Evolutionary conservation across 1,140 invertebrate genomes (phyloP).

Genomic region (Amyelois transitella): DNA sequence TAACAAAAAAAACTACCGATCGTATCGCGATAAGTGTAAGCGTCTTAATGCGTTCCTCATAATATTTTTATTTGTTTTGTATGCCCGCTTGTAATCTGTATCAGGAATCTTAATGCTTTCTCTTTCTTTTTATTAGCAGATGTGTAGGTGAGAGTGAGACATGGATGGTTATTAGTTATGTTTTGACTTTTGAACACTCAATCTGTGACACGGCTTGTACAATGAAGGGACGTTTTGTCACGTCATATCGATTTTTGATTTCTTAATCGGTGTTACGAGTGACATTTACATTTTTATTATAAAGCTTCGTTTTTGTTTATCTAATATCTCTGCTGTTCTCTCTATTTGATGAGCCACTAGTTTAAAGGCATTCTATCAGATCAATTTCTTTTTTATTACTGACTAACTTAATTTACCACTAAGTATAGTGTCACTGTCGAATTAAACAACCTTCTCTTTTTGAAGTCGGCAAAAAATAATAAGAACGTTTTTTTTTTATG

Average conservation of each 20-base stretch:
- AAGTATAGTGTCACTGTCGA: no score
- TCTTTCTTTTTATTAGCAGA: constrained; percentile 14
- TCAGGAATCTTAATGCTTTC: constrained; percentile 37
- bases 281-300: constrained; percentile 32
- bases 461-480: no score
- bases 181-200: constrained; percentile 53
- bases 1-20: constrained; percentile 62
- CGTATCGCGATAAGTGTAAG: constrained; percentile 65
- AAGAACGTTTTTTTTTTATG: no score
- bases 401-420: no score
- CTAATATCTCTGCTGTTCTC: neutral
- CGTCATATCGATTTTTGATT: constrained; percentile 31
- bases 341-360: neutral
- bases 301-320: constrained; percentile 13
- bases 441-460: no score
- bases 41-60: constrained; percentile 64
- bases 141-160: constrained; percentile 22
- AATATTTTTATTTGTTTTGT: constrained; percentile 67
- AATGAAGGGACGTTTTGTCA: constrained; percentile 37
- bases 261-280: constrained; percentile 45
- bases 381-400: neutral
- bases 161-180: constrained; percentile 16
- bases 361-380: neutral
- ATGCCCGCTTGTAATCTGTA: constrained; percentile 33
- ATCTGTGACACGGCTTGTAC: constrained; percentile 32